Conservation (phyloP, 2,797 vertebrate species). For the Falco concolor region DNA sequence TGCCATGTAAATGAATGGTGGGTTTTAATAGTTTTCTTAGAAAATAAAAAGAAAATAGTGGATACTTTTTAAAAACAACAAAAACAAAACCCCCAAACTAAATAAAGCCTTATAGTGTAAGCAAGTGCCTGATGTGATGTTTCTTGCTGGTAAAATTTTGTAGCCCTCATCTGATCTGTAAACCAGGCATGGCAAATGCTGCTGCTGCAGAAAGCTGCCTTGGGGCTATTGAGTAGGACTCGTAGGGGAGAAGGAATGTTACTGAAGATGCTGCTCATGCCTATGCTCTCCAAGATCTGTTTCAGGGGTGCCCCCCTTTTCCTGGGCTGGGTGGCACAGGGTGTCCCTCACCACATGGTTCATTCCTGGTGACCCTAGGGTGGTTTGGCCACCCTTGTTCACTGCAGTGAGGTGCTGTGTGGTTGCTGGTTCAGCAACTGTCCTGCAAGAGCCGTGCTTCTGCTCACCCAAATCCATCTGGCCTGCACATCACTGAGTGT, state of each 20-base stretch:
- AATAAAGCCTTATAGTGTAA: background rate
- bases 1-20: background rate
- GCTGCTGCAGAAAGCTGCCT: background rate
- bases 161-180: background rate
- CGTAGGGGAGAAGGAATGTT: background rate
- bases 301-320: background rate
- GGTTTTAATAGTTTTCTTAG: background rate
- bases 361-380: background rate
- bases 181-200: background rate
- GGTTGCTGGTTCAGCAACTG: background rate
- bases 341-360: background rate
- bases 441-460: background rate
- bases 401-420: background rate
- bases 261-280: background rate
- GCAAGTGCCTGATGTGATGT: background rate
- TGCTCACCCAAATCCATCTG: background rate
- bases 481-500: fast-evolving
- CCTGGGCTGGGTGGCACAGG: too few relatives aligned
- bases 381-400: background rate
- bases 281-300: background rate
- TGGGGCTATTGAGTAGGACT: background rate
- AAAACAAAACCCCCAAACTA: background rate
- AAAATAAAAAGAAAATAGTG: background rate
- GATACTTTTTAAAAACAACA: background rate
- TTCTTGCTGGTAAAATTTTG: background rate